Conservation (phyloP, 2,113 vertebrate genomes). For the Oreochromis aureus region DNA sequence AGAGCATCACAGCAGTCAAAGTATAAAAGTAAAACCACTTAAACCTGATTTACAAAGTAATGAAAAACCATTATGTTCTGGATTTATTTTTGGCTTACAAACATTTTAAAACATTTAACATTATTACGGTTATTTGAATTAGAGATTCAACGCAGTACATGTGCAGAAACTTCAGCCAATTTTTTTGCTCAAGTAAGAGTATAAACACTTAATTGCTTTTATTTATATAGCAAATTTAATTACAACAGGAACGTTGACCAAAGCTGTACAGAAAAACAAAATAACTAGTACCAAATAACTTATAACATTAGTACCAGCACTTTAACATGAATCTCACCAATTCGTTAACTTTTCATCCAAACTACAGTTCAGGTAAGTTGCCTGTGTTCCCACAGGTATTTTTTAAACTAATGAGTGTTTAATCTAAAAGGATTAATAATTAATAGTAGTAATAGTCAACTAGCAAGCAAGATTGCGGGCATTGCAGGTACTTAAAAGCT, state of each 20-base stretch:
- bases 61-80: not conserved
- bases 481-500: not conserved
- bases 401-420: not conserved
- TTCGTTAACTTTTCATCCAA: not conserved
- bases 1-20: not conserved
- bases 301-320: not conserved
- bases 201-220: not conserved
- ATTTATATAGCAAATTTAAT: not conserved
- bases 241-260: not conserved
- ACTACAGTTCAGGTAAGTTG: not conserved
- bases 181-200: not conserved
- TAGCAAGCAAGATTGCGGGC: not conserved
- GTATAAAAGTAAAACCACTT: not conserved
- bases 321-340: not conserved
- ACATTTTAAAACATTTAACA: not conserved
- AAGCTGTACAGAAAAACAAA: not conserved
- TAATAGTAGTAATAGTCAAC: not conserved
- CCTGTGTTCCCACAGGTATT: not conserved
- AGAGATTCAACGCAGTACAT: not conserved
- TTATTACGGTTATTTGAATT: not conserved
- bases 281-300: not conserved
- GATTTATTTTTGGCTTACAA: not conserved
- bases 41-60: not conserved
- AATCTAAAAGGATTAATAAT: not conserved
- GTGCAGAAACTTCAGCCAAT: not conserved